A percentile compares a stretch with the other conserved stretches of the same genome.
phyloP scores from a whole-genome alignment of 2,888 invertebrate species.

The Timema podura region DNA sequence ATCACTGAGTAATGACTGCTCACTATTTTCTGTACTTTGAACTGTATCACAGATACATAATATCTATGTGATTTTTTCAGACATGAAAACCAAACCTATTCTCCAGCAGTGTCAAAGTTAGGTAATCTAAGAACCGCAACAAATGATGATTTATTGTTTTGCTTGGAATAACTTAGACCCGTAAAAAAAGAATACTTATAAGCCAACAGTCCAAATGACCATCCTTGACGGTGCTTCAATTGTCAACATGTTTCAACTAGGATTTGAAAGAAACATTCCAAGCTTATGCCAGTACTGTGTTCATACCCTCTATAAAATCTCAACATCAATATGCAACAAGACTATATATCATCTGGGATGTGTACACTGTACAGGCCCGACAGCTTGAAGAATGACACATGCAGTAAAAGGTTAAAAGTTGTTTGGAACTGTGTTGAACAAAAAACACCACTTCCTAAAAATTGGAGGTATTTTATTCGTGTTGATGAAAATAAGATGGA shows the following conservation, averaged over 20 bases:
- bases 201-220: background rate
- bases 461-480: background rate
- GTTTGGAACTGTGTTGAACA: background rate
- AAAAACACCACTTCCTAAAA: background rate
- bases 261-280: background rate
- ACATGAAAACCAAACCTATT: slow-evolving; percentile 12
- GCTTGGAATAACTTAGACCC: background rate
- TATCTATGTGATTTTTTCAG: slow-evolving; percentile 10
- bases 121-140: background rate
- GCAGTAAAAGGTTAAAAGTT: background rate
- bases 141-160: slow-evolving; percentile 7
- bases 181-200: background rate
- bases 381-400: slow-evolving; percentile 5
- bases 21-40: background rate
- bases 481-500: background rate
- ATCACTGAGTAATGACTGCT: background rate
- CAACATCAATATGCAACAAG: background rate
- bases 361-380: background rate
- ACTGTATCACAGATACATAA: background rate
- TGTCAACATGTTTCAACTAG: slow-evolving; percentile 1
- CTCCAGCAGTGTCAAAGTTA: background rate
- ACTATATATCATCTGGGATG: slow-evolving; percentile 13
- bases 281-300: slow-evolving; percentile 11
- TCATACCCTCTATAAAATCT: background rate
- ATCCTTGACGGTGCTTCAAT: slow-evolving; percentile 13